A percentile compares a stretch with the other conserved stretches of the same genome.
These are phyloP conservation scores for Nasonovia ribisnigri DNA, from an alignment of 2,888 invertebrate species.

Conservation along the genomic window DNA sequence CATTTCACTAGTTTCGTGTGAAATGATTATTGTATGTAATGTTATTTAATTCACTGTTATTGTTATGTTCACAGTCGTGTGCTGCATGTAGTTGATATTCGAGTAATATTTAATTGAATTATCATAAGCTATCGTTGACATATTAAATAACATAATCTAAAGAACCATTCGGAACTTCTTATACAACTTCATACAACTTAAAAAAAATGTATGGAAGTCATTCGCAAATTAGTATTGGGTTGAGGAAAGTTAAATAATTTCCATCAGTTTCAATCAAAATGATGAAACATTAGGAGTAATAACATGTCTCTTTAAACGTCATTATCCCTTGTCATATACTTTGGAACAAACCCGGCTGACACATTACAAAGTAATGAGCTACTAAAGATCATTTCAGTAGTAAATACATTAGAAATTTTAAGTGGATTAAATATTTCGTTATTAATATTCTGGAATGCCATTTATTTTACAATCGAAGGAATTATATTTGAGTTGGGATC, in stretches of 20 bases:
- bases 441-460: background rate
- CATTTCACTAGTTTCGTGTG: background rate
- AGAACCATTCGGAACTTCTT: background rate
- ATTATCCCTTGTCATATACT: conserved; percentile 6
- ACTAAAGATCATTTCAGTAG: conserved; percentile 10
- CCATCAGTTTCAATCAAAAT: background rate
- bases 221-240: background rate
- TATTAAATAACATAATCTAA: background rate
- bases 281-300: background rate
- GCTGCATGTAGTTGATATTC: no score
- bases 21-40: background rate
- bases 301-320: conserved; percentile 11
- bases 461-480: background rate
- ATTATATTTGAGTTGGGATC: background rate
- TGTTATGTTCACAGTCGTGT: background rate
- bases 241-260: background rate
- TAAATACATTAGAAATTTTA: background rate
- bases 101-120: background rate
- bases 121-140: background rate
- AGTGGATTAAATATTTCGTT: conserved; percentile 1
- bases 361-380: background rate
- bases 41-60: background rate
- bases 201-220: background rate
- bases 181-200: background rate
- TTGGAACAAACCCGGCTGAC: background rate